phyloP scores from a whole-genome alignment of 2,797 vertebrate genomes.

The Lithobates sylvaticus region DNA sequence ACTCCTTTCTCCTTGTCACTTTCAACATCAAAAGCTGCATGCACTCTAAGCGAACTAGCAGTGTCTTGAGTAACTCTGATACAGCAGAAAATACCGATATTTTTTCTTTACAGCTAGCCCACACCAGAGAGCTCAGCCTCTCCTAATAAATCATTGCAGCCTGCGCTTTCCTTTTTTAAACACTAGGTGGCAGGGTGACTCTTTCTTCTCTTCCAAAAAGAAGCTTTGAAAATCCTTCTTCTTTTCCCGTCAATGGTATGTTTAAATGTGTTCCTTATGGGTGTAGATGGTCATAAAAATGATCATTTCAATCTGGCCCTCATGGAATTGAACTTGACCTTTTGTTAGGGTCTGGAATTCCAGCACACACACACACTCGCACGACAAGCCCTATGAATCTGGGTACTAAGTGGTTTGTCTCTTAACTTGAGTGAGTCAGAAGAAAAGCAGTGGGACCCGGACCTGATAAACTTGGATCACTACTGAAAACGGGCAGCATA shows the following conservation, averaged over 20 bases:
- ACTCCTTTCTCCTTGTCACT: slow-evolving; percentile 61
- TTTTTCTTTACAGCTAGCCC: slow-evolving; percentile 72
- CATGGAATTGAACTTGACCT: slow-evolving; percentile 63
- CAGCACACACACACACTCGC: slow-evolving; percentile 50
- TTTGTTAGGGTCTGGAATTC: slow-evolving; percentile 58
- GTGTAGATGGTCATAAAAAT: slow-evolving; percentile 58
- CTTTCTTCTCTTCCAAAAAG: slow-evolving; percentile 54
- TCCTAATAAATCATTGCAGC: slow-evolving; percentile 69
- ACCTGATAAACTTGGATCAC: slow-evolving; percentile 12
- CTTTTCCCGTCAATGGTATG: slow-evolving; percentile 42
- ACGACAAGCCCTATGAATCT: slow-evolving; percentile 49
- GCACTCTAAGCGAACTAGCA: slow-evolving; percentile 72
- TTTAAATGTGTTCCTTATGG: slow-evolving; percentile 62
- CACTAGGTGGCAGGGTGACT: slow-evolving; percentile 72
- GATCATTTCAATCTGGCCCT: slow-evolving; percentile 61
- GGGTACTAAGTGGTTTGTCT: slow-evolving; percentile 54
- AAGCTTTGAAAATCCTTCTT: background rate
- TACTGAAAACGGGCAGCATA: slow-evolving; percentile 21
- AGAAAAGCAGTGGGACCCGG: slow-evolving; percentile 38
- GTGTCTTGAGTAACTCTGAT: slow-evolving; percentile 71
- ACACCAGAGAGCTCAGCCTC: slow-evolving; percentile 71
- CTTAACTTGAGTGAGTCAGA: slow-evolving; percentile 42
- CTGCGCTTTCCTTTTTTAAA: slow-evolving; percentile 66
- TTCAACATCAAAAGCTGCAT: slow-evolving; percentile 73
- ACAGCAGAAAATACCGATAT: slow-evolving; percentile 65